phyloP scores from a whole-genome alignment of 2,113 vertebrate genomes.

The Atrichornis clamosus region DNA sequence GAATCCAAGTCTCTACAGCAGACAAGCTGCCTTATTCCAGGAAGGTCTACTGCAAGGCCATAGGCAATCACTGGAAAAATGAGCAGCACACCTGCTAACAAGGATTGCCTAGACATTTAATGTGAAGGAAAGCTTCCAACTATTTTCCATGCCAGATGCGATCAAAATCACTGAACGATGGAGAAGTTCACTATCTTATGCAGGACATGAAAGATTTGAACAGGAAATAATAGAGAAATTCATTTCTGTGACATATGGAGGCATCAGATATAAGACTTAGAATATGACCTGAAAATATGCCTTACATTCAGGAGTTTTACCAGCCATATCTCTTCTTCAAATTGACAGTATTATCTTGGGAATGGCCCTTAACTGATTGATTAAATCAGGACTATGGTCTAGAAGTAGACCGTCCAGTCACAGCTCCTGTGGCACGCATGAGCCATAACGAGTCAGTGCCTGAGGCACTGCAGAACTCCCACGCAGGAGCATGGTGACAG shows the following conservation, averaged over 20 bases:
- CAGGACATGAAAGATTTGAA: not conserved
- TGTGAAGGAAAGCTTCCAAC: not conserved
- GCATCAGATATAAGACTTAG: not conserved
- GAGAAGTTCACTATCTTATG: not conserved
- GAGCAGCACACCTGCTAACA: not conserved
- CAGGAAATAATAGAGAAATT: not conserved
- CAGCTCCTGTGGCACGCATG: not conserved
- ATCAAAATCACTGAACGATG: not conserved
- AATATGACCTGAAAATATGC: not conserved
- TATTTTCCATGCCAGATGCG: not conserved
- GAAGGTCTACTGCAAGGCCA: not conserved
- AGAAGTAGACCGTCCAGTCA: not conserved
- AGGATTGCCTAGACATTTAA: not conserved
- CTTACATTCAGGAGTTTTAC: not conserved
- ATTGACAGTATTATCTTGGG: not conserved
- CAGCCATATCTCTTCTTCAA: not conserved
- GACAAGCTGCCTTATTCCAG: not conserved
- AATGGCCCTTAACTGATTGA: not conserved
- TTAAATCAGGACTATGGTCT: not conserved
- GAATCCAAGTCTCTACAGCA: not conserved
- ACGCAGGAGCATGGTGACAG: not conserved
- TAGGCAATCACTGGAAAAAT: not conserved
- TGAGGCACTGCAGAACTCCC: not conserved
- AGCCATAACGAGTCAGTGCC: not conserved
- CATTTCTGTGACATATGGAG: not conserved